Conservation (phyloP, 2,888 invertebrate species). For the Macropis europaea region DNA sequence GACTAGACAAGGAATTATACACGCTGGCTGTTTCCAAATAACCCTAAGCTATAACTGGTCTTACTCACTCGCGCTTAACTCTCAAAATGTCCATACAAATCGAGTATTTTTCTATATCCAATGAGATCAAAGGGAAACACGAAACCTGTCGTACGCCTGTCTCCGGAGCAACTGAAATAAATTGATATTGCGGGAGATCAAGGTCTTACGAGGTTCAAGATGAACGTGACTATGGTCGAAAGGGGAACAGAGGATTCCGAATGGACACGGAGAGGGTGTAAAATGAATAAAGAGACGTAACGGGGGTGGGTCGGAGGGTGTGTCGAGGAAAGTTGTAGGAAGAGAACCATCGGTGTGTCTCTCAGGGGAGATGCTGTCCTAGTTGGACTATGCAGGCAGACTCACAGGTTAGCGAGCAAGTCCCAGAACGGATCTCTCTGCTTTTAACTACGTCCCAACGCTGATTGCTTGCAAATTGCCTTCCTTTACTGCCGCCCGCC, state of each 20-base stretch:
- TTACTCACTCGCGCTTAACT: too few relatives aligned
- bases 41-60: too few relatives aligned
- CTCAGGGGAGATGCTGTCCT: conserved; percentile 70
- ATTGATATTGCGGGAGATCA: too few relatives aligned
- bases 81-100: too few relatives aligned
- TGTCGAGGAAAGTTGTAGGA: conserved; percentile 66
- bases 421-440: conserved; percentile 65
- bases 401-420: conserved; percentile 70
- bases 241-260: neutral
- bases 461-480: conserved; percentile 73
- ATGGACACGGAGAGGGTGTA: neutral
- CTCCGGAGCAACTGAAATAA: too few relatives aligned
- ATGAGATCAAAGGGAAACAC: too few relatives aligned
- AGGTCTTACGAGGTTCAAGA: too few relatives aligned
- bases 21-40: too few relatives aligned
- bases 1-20: too few relatives aligned
- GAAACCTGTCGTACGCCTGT: too few relatives aligned
- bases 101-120: too few relatives aligned
- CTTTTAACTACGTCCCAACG: conserved; percentile 70
- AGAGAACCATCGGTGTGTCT: conserved; percentile 61
- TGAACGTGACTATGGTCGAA: too few relatives aligned
- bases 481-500: conserved; percentile 59
- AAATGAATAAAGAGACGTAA: neutral
- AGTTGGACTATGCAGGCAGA: conserved; percentile 61
- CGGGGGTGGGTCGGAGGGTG: neutral